Percentiles rank a stretch among this genome's conserved stretches.
phyloP scores from a whole-genome alignment of 1,140 invertebrate species.

The Ericerus pela region DNA sequence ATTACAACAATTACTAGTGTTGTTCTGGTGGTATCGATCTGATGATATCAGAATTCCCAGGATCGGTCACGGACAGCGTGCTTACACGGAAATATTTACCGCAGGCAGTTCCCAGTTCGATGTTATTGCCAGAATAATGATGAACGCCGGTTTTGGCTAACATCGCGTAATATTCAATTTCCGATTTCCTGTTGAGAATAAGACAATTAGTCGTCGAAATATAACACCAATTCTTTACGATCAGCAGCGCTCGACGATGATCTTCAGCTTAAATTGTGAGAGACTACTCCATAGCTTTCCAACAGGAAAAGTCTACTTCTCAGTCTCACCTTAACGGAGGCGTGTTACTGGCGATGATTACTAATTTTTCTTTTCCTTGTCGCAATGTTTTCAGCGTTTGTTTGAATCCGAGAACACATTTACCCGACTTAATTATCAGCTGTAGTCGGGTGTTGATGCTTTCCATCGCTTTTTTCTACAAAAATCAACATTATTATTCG shows the following conservation, averaged over 20 bases:
- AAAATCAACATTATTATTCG: too few relatives aligned
- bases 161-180: slow-evolving; percentile 99
- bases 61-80: slow-evolving; percentile 95
- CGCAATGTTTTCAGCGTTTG: slow-evolving; percentile 93
- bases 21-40: slow-evolving; percentile 70
- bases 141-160: slow-evolving; percentile 98
- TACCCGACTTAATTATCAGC: slow-evolving; percentile 98
- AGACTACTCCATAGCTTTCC: slow-evolving; percentile 64
- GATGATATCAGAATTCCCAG: slow-evolving; percentile 97
- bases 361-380: slow-evolving; percentile 95
- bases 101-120: slow-evolving; percentile 96
- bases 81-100: slow-evolving; percentile 99
- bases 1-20: slow-evolving; percentile 24
- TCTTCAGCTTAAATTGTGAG: slow-evolving; percentile 13
- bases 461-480: slow-evolving; percentile 94
- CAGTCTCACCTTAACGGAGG: slow-evolving; percentile 88
- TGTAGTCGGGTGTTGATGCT: slow-evolving; percentile 95
- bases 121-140: slow-evolving; percentile 98
- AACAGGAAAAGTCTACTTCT: slow-evolving; percentile 57
- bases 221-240: background rate
- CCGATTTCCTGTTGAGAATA: slow-evolving; percentile 67
- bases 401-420: slow-evolving; percentile 94
- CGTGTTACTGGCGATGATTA: slow-evolving; percentile 98
- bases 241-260: slow-evolving; percentile 6
- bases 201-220: slow-evolving; percentile 10